phyloP scores from a whole-genome alignment of 2,888 invertebrate species.

The Tipula vernalis region DNA sequence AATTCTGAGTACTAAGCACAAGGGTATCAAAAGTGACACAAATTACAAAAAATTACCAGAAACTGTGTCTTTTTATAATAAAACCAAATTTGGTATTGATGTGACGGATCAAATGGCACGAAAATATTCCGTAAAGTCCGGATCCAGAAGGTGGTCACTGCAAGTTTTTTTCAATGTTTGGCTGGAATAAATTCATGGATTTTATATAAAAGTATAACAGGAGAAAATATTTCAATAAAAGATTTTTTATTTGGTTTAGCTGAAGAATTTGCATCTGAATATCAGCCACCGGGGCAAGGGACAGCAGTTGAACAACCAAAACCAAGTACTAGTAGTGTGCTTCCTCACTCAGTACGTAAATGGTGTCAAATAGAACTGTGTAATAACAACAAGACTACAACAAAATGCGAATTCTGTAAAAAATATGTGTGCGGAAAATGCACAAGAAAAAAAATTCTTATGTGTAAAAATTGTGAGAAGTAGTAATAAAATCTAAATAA shows the following conservation, averaged over 20 bases:
- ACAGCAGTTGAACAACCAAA: too few species aligned
- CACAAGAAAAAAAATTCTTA: too few species aligned
- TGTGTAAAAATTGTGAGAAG: too few species aligned
- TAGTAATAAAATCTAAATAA: too few species aligned
- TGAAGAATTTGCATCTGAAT: slow-evolving; percentile 13
- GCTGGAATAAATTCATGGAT: too few species aligned
- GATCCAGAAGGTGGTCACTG: slow-evolving; percentile 20
- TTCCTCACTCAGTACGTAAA: slow-evolving; percentile 16
- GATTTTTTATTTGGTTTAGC: slow-evolving; percentile 20
- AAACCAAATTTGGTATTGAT: slow-evolving; percentile 21
- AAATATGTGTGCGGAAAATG: slow-evolving; percentile 18
- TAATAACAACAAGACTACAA: too few species aligned
- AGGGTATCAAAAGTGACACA: slow-evolving; percentile 20
- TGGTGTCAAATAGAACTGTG: slow-evolving; percentile 18
- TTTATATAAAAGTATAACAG: too few species aligned
- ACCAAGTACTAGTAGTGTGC: too few species aligned
- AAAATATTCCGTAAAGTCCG: slow-evolving; percentile 20
- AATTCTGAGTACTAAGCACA: too few species aligned
- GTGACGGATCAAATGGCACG: too few species aligned
- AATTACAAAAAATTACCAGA: slow-evolving; percentile 20
- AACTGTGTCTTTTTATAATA: slow-evolving; percentile 14
- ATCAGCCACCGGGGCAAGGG: too few species aligned
- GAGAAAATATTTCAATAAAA: too few species aligned
- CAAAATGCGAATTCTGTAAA: slow-evolving; percentile 15
- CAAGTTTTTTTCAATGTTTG: slow-evolving; percentile 21